These are phyloP conservation scores for Acyrthosiphon pisum DNA, from an alignment of 1,140 invertebrate genomes.

Conservation along the genomic window DNA sequence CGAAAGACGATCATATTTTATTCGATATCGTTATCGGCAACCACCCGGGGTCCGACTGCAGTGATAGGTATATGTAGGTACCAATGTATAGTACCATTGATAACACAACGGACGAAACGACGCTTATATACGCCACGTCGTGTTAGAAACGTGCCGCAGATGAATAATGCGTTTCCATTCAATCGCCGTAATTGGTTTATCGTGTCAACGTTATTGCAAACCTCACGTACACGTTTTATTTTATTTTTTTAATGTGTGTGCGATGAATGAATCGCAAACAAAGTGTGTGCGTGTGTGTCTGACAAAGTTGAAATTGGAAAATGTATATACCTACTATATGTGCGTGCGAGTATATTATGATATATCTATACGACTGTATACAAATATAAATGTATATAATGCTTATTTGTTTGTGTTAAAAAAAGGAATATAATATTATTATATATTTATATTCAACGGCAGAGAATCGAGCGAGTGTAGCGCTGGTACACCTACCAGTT, in stretches of 20 bases:
- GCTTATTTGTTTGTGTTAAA: background rate
- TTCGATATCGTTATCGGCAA: background rate
- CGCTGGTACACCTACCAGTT: background rate
- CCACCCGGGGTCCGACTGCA: background rate
- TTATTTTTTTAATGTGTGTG: background rate
- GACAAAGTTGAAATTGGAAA: background rate
- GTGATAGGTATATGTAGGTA: no score
- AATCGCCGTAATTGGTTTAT: background rate
- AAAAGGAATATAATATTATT: background rate
- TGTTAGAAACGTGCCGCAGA: conserved; percentile 32
- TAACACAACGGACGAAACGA: background rate
- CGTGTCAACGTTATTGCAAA: background rate
- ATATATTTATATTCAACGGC: background rate
- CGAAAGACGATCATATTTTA: background rate
- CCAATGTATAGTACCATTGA: background rate
- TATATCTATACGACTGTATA: no score
- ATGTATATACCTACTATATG: background rate
- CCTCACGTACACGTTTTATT: background rate
- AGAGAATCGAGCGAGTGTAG: background rate
- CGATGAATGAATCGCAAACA: conserved; percentile 8
- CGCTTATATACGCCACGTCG: background rate
- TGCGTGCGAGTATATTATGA: background rate
- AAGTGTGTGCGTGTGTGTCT: background rate
- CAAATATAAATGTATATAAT: background rate
- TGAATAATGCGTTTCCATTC: conserved; percentile 23